Evolutionary conservation across 2,113 vertebrate genomes (phyloP).

Genomic region (Hipposideros armiger): DNA sequence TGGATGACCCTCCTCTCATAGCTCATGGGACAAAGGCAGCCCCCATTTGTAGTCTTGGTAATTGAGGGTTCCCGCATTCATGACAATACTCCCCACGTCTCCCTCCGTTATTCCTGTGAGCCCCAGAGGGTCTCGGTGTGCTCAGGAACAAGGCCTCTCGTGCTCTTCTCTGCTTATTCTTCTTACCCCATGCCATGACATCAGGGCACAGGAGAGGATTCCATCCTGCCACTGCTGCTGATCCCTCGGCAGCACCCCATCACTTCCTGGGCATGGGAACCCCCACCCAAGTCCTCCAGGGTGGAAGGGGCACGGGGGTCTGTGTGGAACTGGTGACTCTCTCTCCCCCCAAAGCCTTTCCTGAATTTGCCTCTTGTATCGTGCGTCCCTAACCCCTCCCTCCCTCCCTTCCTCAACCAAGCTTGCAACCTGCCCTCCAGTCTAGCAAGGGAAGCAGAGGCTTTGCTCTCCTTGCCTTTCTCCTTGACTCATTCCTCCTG

Average conservation of each 20-base stretch:
- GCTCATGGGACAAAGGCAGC: neutral
- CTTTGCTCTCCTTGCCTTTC: neutral
- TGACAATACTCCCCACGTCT: accelerated
- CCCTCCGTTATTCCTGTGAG: accelerated
- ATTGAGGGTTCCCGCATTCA: neutral
- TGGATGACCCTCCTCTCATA: accelerated
- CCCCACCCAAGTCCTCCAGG: accelerated
- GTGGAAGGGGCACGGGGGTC: neutral
- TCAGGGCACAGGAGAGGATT: neutral
- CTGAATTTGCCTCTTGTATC: neutral
- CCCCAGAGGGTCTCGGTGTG: neutral
- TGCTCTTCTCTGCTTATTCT: accelerated
- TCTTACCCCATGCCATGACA: neutral
- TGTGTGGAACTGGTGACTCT: neutral
- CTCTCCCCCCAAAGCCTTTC: neutral
- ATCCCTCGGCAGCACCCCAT: accelerated
- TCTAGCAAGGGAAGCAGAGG: neutral
- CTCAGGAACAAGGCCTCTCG: accelerated
- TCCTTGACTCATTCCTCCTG: neutral
- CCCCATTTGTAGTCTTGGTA: accelerated
- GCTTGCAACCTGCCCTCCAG: neutral
- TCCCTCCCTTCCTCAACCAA: neutral
- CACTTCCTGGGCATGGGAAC: accelerated
- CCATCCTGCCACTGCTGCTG: neutral
- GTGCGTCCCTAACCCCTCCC: too few species aligned